Evolutionary conservation across 1,140 invertebrate genomes (phyloP).

Genomic region (Drosophila santomea): DNA sequence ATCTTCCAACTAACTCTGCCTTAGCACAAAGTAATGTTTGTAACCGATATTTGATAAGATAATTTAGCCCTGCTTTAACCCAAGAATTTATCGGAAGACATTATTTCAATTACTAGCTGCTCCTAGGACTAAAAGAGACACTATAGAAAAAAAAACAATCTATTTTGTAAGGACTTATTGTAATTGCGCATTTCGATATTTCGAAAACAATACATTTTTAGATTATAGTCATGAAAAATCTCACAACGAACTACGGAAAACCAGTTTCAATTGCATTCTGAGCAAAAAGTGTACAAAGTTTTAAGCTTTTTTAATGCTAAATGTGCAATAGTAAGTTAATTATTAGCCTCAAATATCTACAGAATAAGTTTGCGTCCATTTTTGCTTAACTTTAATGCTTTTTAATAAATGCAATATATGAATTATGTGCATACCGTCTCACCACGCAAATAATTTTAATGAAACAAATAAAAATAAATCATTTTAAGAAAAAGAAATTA

Average conservation of each 20-base stretch:
- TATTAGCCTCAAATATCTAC: slow-evolving; percentile 53
- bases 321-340: slow-evolving; percentile 63
- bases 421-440: slow-evolving; percentile 38
- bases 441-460: slow-evolving; percentile 46
- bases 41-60: slow-evolving; percentile 50
- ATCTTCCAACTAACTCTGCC: slow-evolving; percentile 80
- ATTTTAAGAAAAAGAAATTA: slow-evolving; percentile 15
- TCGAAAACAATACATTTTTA: slow-evolving; percentile 58
- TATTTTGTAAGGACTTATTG: slow-evolving; percentile 72
- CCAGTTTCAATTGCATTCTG: slow-evolving; percentile 46
- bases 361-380: slow-evolving; percentile 56
- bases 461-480: slow-evolving; percentile 23
- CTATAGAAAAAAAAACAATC: slow-evolving; percentile 27
- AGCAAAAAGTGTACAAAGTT: slow-evolving; percentile 65
- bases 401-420: slow-evolving; percentile 35
- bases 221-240: slow-evolving; percentile 29
- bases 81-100: slow-evolving; percentile 40
- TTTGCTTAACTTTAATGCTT: slow-evolving; percentile 59
- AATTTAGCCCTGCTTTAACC: slow-evolving; percentile 46
- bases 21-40: slow-evolving; percentile 72
- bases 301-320: slow-evolving; percentile 30
- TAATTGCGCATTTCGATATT: slow-evolving; percentile 46
- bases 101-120: slow-evolving; percentile 44
- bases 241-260: slow-evolving; percentile 54
- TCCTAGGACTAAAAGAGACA: slow-evolving; percentile 22